phyloP scores from a whole-genome alignment of 1,140 invertebrate genomes.

The Drosophila micromelanica region DNA sequence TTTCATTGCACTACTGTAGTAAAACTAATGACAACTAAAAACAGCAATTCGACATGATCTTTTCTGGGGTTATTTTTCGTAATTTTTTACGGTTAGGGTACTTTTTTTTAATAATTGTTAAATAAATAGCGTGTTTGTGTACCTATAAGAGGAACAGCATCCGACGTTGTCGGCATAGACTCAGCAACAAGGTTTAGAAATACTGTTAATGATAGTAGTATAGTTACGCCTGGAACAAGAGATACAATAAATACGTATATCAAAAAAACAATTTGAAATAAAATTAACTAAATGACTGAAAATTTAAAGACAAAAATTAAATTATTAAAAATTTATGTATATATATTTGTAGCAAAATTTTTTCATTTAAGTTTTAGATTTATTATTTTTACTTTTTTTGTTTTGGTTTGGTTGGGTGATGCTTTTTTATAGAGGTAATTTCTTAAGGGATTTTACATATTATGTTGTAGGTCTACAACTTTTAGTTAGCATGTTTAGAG shows the following conservation, averaged over 20 bases:
- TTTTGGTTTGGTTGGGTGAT: conserved; percentile 26
- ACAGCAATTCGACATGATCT: conserved; percentile 60
- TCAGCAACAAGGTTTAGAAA: conserved; percentile 97
- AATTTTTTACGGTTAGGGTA: conserved; percentile 23
- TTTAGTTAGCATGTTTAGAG: conserved; percentile 29
- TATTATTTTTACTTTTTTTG: conserved; percentile 1
- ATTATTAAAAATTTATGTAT: conserved; percentile 51
- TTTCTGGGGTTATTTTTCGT: conserved; percentile 28
- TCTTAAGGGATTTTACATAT: conserved; percentile 14
- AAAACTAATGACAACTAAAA: conserved; percentile 81
- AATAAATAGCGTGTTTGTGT: conserved; percentile 82
- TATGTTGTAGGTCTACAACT: conserved; percentile 31
- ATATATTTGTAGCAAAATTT: conserved; percentile 25
- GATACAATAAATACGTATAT: conserved; percentile 75
- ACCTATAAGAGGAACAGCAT: conserved; percentile 91
- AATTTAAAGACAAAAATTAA: conserved; percentile 69
- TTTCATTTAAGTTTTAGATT: conserved; percentile 45
- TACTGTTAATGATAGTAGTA: conserved; percentile 99
- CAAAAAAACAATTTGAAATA: conserved; percentile 64
- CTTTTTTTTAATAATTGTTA: conserved; percentile 38
- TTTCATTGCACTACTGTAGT: conserved; percentile 76
- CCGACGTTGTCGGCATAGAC: conserved; percentile 95
- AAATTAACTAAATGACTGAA: conserved; percentile 64
- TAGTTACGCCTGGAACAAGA: conserved; percentile 95
- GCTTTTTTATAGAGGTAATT: conserved; percentile 32